phyloP scores from a whole-genome alignment of 2,113 vertebrate genomes.

The Peromyscus leucopus region DNA sequence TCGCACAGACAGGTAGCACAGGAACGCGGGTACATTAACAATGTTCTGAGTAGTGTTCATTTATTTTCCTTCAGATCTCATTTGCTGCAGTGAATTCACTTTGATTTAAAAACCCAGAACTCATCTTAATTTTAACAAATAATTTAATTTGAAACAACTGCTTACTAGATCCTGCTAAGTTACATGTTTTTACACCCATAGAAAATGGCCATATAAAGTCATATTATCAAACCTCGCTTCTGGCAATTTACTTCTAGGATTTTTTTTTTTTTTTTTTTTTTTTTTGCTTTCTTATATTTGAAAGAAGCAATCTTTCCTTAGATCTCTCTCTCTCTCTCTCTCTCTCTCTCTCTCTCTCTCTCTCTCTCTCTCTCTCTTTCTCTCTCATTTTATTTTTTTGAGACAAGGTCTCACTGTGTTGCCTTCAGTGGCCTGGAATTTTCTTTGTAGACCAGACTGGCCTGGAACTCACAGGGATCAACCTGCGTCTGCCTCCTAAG shows the following conservation, averaged over 20 bases:
- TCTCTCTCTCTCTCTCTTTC: neutral
- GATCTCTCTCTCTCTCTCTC: neutral
- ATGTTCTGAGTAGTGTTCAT: slow-evolving; percentile 64
- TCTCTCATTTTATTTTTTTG: neutral
- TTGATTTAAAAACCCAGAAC: slow-evolving; percentile 68
- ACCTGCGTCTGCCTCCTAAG: neutral
- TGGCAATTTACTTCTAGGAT: slow-evolving; percentile 13
- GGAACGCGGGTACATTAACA: slow-evolving; percentile 51
- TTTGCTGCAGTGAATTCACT: slow-evolving; percentile 70
- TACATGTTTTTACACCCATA: slow-evolving; percentile 35
- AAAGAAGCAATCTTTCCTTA: slow-evolving; percentile 26
- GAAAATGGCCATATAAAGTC: slow-evolving; percentile 46
- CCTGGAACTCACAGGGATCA: neutral
- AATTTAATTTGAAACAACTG: slow-evolving; percentile 72
- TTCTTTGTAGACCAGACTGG: neutral
- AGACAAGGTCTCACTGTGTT: neutral
- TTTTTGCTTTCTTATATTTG: neutral
- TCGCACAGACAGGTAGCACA: slow-evolving; percentile 62
- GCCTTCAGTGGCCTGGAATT: neutral
- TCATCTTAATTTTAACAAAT: slow-evolving; percentile 76
- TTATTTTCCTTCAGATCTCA: slow-evolving; percentile 70
- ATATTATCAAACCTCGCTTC: slow-evolving; percentile 59
- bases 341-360: neutral
- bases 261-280: slow-evolving; percentile 21
- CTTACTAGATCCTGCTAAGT: slow-evolving; percentile 65